These are phyloP conservation scores for Pipistrellus pygmaeus DNA, from an alignment of 2,797 vertebrate species.

Conservation along the genomic window DNA sequence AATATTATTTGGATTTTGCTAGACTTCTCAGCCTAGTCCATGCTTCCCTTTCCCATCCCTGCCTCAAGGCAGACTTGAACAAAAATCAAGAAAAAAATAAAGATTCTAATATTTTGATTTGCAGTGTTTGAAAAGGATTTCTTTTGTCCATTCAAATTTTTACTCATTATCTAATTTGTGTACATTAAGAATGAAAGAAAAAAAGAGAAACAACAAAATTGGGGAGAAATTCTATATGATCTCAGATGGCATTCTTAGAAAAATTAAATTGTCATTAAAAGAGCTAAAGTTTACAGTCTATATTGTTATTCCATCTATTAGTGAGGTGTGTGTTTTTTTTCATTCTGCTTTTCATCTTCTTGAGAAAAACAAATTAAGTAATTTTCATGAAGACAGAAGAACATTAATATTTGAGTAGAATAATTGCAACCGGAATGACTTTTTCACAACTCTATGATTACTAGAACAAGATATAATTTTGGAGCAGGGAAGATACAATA, in stretches of 20 bases:
- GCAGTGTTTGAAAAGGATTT: not conserved
- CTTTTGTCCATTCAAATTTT: not conserved
- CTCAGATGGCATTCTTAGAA: not conserved
- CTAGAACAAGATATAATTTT: not conserved
- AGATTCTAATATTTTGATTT: not conserved
- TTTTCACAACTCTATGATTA: not conserved
- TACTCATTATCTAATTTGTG: not conserved
- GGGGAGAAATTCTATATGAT: not conserved
- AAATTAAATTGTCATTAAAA: not conserved
- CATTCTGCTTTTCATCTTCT: not conserved
- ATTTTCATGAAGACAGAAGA: not conserved
- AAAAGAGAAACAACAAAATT: not conserved
- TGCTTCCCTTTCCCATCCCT: not conserved
- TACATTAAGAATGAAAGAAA: not conserved
- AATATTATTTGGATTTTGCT: not conserved
- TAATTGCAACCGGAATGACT: not conserved
- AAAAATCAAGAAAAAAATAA: slow-evolving; percentile 14
- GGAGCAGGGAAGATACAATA: not conserved
- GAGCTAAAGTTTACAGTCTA: not conserved
- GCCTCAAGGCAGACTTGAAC: not conserved
- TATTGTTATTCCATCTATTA: not conserved
- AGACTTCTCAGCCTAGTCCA: not conserved
- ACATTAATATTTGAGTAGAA: slow-evolving; percentile 15
- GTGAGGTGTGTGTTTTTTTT: not conserved
- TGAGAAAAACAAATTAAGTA: not conserved